Evolutionary conservation across 1,140 invertebrate species (phyloP), one percentile per base, ranked within the genome.

Genomic region (Meloidogyne hapla): DNA sequence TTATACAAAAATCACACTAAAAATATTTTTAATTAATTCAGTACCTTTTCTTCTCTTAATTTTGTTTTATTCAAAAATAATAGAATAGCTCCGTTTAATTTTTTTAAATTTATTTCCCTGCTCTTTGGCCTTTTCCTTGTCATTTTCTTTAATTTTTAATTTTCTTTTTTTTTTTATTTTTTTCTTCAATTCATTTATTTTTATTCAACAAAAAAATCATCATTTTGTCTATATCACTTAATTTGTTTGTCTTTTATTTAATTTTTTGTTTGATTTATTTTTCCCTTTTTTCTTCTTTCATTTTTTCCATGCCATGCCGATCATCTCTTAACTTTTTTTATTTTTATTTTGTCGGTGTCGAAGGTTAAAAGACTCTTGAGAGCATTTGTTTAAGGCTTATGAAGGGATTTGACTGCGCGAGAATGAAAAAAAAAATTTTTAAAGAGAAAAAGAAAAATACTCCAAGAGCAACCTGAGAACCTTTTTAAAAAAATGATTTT

Each of bases 351-450:
- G 48, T 56, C 48, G 48, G 48, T 56, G n/a, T 56, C 48, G 48
- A 56, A 56, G 48, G 48, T 56, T 56, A 56, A 56, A 56, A 56
- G 48, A 56, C 48, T 48, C 45, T 56, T n/a, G 48, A n/a, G n/a
- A 56, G 48, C 48, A 56, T 56, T 56, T 56, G 48, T 56, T 56
- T 56, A 56, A 56, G 48, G 48, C 48, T 56, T 56, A 56, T 6
- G n/a, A 56, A 18, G n/a, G 6, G 48, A 56, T 18, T 56, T 56
- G 48, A 56, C 48, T 56, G 48, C 48, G 48, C 48, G 48, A 56
- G 48, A 56, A 56, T 56, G n/a, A 56, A 56, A 56, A n/a, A 48
- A 18, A 48, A 48, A 48, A 48, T n/a, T n/a, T 56, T 56, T 56
- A n/a, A n/a, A 56, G 33, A 33, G 9, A 8, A 33, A 33, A 33